A percentile compares a stretch with the other conserved stretches of the same genome.
phyloP scores from a whole-genome alignment of 2,888 invertebrate genomes.

The Tricholauxania praeusta region DNA sequence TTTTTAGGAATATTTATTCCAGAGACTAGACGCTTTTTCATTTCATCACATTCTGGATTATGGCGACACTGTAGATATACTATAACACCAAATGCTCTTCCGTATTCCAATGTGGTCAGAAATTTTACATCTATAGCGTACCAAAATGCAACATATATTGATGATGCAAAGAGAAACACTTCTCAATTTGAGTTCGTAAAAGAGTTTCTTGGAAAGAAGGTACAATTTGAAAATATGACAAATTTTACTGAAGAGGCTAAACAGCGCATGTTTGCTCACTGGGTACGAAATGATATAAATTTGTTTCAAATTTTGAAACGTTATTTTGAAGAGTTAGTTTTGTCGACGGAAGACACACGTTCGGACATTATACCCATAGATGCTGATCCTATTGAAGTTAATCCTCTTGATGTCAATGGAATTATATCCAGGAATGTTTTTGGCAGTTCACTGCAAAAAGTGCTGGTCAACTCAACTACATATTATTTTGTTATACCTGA shows the following conservation, averaged over 20 bases:
- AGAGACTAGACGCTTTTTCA: conserved; percentile 72
- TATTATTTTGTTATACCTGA: conserved; percentile 65
- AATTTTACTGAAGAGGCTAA: conserved; percentile 60
- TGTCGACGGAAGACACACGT: conserved; percentile 53
- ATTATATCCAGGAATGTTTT: conserved; percentile 53
- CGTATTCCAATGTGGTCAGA: conserved; percentile 71
- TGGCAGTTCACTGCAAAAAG: conserved; percentile 57
- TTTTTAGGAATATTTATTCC: conserved; percentile 72
- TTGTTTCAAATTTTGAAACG: conserved; percentile 59
- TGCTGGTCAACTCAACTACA: conserved; percentile 59
- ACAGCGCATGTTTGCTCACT: conserved; percentile 64
- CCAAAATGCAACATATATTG: conserved; percentile 54
- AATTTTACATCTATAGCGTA: conserved; percentile 70
- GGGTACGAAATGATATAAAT: conserved; percentile 61
- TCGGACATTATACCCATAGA: conserved; percentile 55
- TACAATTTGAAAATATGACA: conserved; percentile 47
- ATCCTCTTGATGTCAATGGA: conserved; percentile 58
- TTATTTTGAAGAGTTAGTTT: conserved; percentile 58
- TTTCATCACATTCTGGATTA: conserved; percentile 78
- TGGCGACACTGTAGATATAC: conserved; percentile 71
- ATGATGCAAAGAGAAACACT: conserved; percentile 58
- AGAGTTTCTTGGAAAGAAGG: conserved; percentile 53
- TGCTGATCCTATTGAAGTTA: conserved; percentile 54
- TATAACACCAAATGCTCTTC: conserved; percentile 66
- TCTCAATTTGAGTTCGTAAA: conserved; percentile 58